Percentiles rank a stretch among this genome's conserved stretches.
Evolutionary conservation across 2,888 invertebrate species (phyloP).

Genomic region (Augiades crinisus): DNA sequence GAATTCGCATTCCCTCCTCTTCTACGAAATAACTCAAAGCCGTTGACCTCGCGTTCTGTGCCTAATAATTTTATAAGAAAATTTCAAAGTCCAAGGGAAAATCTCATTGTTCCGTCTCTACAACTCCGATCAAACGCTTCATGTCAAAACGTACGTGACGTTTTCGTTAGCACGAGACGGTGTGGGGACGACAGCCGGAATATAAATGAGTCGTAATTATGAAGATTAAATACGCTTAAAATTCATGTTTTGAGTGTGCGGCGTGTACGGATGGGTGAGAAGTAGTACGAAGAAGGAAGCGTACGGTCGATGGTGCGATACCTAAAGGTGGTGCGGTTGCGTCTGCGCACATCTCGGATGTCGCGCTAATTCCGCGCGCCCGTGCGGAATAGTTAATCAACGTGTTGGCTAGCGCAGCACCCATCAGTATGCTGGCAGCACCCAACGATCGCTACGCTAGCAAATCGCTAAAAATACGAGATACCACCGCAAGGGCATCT

Average conservation of each 20-base stretch:
- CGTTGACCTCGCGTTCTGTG: slow-evolving; percentile 42
- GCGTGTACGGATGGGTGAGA: neutral
- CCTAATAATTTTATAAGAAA: slow-evolving; percentile 33
- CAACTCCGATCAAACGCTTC: slow-evolving; percentile 19
- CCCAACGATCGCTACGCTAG: slow-evolving; percentile 45
- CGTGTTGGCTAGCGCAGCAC: slow-evolving; percentile 35
- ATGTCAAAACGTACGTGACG: slow-evolving; percentile 13
- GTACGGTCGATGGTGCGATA: neutral
- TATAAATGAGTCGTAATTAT: slow-evolving; percentile 23
- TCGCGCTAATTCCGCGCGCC: slow-evolving; percentile 73
- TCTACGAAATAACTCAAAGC: slow-evolving; percentile 41
- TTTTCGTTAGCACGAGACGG: slow-evolving; percentile 5
- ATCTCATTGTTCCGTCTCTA: slow-evolving; percentile 37
- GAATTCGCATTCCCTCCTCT: slow-evolving; percentile 40
- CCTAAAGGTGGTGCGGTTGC: slow-evolving; percentile 11
- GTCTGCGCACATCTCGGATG: slow-evolving; percentile 60
- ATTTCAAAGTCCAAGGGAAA: slow-evolving; percentile 49
- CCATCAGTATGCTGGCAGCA: slow-evolving; percentile 69
- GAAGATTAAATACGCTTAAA: slow-evolving; percentile 28
- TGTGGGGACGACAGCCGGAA: slow-evolving; percentile 3
- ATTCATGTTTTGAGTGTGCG: slow-evolving; percentile 19
- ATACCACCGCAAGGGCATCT: slow-evolving; percentile 60
- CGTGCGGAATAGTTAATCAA: slow-evolving; percentile 66
- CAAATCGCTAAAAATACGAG: slow-evolving; percentile 76
- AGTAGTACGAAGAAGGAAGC: slow-evolving; percentile 30